Conservation (phyloP, 2,797 vertebrate genomes). For the Mus minutoides region DNA sequence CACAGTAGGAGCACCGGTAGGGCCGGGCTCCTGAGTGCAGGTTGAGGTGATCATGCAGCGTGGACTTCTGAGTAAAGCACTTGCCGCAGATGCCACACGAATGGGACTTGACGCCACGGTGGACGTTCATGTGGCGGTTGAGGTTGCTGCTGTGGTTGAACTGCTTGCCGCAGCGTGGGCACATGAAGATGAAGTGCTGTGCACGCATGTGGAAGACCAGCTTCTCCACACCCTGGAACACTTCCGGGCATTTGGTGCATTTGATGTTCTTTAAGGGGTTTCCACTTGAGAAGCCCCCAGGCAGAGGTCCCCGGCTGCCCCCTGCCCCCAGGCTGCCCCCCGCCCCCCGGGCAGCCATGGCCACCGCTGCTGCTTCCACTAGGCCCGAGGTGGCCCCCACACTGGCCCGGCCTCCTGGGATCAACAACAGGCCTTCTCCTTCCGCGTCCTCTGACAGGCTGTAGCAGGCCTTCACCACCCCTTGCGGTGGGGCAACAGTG, state of each 20-base stretch:
- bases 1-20: constrained; percentile 95
- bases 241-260: constrained; percentile 94
- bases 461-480: constrained; percentile 86
- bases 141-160: constrained; percentile 97
- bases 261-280: constrained; percentile 86
- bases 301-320: constrained; percentile 77
- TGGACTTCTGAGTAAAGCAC: constrained; percentile 97
- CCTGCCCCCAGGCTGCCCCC: constrained; percentile 83
- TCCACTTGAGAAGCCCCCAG: constrained; percentile 59
- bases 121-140: constrained; percentile 95
- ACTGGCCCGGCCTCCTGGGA: constrained; percentile 80
- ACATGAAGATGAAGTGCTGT: constrained; percentile 94
- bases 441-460: constrained; percentile 85
- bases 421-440: constrained; percentile 85
- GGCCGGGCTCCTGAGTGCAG: constrained; percentile 96
- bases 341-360: constrained; percentile 80
- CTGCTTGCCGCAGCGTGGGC: constrained; percentile 96
- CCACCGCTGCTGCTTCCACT: constrained; percentile 82
- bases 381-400: constrained; percentile 78
- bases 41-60: constrained; percentile 97
- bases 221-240: constrained; percentile 93
- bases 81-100: constrained; percentile 95
- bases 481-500: constrained; percentile 75
- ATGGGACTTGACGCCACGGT: constrained; percentile 93
- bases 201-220: constrained; percentile 93